Conservation (phyloP, 1,140 invertebrate genomes). For the Pemphigus obesinymphae region DNA sequence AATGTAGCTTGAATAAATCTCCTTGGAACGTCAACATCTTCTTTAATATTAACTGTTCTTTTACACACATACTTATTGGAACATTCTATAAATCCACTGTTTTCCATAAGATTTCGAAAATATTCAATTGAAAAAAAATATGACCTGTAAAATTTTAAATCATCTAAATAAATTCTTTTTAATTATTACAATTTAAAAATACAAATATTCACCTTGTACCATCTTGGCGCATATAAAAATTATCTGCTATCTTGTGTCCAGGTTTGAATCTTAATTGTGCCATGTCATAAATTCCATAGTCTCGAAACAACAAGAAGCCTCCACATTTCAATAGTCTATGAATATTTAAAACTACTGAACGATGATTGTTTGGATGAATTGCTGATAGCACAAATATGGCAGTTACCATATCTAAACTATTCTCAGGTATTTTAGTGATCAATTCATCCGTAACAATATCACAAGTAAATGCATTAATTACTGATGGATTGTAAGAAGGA, state of each 20-base stretch:
- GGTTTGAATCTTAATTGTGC: constrained; percentile 90
- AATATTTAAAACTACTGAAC: constrained; percentile 63
- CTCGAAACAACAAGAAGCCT: constrained; percentile 83
- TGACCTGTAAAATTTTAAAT: constrained; percentile 56
- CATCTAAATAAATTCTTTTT: constrained; percentile 7
- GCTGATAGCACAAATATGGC: constrained; percentile 77
- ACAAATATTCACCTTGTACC: constrained; percentile 73
- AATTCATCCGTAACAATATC: constrained; percentile 64
- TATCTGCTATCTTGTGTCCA: constrained; percentile 87
- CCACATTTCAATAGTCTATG: constrained; percentile 68
- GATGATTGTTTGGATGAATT: constrained; percentile 75
- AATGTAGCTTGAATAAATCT: constrained; percentile 92
- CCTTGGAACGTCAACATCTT: constrained; percentile 80
- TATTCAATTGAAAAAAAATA: constrained; percentile 76
- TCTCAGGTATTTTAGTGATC: constrained; percentile 55
- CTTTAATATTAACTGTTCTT: constrained; percentile 85
- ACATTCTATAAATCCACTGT: constrained; percentile 65
- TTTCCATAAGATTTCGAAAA: constrained; percentile 58
- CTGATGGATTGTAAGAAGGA: constrained; percentile 58
- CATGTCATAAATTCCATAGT: constrained; percentile 98
- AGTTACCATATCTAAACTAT: constrained; percentile 62
- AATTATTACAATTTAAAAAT: constrained; percentile 36
- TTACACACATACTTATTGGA: constrained; percentile 73
- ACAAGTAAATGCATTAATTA: constrained; percentile 71
- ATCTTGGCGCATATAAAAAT: constrained; percentile 95